These are phyloP conservation scores for Festucalex cinctus DNA, from an alignment of 2,113 vertebrate species.

Conservation along the genomic window DNA sequence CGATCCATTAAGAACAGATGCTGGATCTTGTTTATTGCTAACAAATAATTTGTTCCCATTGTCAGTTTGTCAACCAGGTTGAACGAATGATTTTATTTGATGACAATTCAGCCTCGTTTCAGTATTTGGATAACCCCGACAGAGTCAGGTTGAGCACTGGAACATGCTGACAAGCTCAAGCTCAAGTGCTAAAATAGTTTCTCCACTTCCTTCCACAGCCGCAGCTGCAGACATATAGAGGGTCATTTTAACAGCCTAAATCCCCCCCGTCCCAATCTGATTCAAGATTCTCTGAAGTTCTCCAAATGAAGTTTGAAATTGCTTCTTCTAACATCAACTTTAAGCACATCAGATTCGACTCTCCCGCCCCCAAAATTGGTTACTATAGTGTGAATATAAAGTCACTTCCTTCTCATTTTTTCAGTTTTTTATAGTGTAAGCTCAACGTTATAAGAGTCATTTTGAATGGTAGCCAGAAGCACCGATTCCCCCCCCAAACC, in stretches of 20 bases:
- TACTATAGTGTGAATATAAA: neutral
- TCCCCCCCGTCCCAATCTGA: slow-evolving; percentile 26
- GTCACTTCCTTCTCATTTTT: neutral
- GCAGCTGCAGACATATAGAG: slow-evolving; percentile 11
- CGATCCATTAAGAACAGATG: slow-evolving; percentile 51
- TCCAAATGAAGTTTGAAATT: slow-evolving; percentile 41
- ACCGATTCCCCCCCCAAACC: neutral
- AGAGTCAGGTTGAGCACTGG: slow-evolving; percentile 9
- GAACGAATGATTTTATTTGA: slow-evolving; percentile 14
- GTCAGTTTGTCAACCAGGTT: slow-evolving; percentile 29
- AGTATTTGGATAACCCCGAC: slow-evolving; percentile 19
- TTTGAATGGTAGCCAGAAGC: slow-evolving; percentile 59
- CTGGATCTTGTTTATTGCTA: slow-evolving; percentile 40
- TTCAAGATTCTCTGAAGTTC: slow-evolving; percentile 26
- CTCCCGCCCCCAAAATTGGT: neutral
- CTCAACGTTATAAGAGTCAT: slow-evolving; percentile 42
- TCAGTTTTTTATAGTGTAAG: slow-evolving; percentile 40
- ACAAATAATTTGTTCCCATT: slow-evolving; percentile 31
- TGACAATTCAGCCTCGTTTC: slow-evolving; percentile 6
- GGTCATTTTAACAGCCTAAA: slow-evolving; percentile 8
- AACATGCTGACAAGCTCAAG: slow-evolving; percentile 17
- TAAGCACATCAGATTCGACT: slow-evolving; percentile 20
- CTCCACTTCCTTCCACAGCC: slow-evolving; percentile 19
- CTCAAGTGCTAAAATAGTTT: slow-evolving; percentile 15
- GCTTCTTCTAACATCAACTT: slow-evolving; percentile 35